A percentile compares a stretch with the other conserved stretches of the same genome.
phyloP scores from a whole-genome alignment of 2,888 invertebrate species.

The Hemaris fuciformis region DNA sequence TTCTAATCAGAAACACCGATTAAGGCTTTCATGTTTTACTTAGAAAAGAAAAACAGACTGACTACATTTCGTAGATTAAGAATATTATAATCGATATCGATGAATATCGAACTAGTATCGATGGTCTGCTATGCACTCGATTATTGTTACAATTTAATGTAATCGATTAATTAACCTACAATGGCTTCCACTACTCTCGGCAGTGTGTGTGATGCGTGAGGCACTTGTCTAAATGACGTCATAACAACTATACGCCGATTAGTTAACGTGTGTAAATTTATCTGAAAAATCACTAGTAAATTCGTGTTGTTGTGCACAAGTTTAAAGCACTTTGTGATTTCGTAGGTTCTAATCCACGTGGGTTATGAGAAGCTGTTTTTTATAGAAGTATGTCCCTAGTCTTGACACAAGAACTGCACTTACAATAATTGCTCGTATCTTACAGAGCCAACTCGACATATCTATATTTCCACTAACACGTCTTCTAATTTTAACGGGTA shows the following conservation, averaged over 20 bases:
- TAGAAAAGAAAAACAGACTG: neutral
- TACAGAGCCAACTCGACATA: neutral
- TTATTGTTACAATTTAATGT: neutral
- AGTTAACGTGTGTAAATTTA: conserved; percentile 61
- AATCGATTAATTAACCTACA: neutral
- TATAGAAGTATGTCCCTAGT: neutral
- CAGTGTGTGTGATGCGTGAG: conserved; percentile 24
- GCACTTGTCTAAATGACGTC: conserved; percentile 43
- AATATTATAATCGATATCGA: too few relatives aligned
- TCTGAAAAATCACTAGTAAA: conserved; percentile 66
- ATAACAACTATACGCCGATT: conserved; percentile 35
- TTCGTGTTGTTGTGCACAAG: conserved; percentile 56
- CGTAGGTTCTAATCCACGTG: neutral
- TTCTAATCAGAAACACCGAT: neutral
- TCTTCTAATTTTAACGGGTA: neutral
- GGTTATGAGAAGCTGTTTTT: neutral
- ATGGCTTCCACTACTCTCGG: conserved; percentile 9
- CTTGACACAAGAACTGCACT: neutral
- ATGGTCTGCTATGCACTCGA: conserved; percentile 2
- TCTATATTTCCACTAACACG: neutral
- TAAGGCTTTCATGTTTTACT: neutral
- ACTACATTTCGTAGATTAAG: neutral
- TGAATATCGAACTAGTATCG: too few relatives aligned
- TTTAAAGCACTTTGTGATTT: conserved; percentile 14
- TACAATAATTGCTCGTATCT: neutral